Base-by-base conservation (phyloP, 1,140 invertebrate genomes). In the Heliothis virescens region DNA sequence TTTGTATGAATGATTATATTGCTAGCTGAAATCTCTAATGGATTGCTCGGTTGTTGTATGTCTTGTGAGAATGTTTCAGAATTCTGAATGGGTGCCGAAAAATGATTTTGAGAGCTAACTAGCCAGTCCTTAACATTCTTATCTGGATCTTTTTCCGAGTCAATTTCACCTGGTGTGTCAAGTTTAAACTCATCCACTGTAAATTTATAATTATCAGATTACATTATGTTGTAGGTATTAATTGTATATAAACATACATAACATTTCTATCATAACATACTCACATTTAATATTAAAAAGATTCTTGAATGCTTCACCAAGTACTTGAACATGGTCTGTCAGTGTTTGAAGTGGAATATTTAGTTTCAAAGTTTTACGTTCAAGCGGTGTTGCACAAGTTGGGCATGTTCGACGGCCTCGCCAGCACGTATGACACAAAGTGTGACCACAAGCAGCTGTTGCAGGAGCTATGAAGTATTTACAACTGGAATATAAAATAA, bases 91-190 rank as follows among this genome's bases (percentile, higher is more conserved):
- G 91, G 86, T 76, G 86, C 90, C 72, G 91, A 92, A 81, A 94
- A 94, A 55, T 92, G 87, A 75, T 94, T 94, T 84, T 94, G 85
- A 18, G 90, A 93, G 79, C 84, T 91, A 50, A 83, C 81, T 69
- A 94, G 84, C 92, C 92, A 94, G 60, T 93, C 87, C 67, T 86
- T 86, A n/a, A 94, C 91, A 89, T 92, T 89, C 83, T 89, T 89
- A 67, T 79, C 87, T 29, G 86, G 80, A 78, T 90, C 85, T 80
- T 86, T 80, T 69, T 77, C 69, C 9, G 55, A 72, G 55, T 82
- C 77, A 74, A 78, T 52, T 75, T 82, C 72, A 67, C 16, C 75
- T 34, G 79, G 65, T 60, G 81, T 29, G 62, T 88, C 82, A 21
- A 87, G 50, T 52, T 80, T 69, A 82, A 86, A 88, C 77, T 92